Evolutionary conservation across 37 sponge, comb jelly and placozoan species (phyloP), one percentile per base, ranked within the genome.

Genomic region (Ephydatia muelleri): DNA sequence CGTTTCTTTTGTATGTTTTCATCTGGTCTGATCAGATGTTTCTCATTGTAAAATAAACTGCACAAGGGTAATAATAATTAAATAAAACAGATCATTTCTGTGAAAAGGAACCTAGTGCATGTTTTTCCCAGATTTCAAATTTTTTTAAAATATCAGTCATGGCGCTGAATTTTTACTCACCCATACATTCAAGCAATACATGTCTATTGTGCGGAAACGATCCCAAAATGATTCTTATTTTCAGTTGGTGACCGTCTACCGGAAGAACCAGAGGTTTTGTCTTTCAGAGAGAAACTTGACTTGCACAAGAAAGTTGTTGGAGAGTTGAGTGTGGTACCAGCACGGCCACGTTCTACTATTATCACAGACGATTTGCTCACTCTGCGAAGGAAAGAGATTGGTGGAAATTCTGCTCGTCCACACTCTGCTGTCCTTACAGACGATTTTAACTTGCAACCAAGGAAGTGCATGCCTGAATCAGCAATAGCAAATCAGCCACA

Each of bases 251-350:
- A 57, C 57, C 57, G 16, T 57, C 65, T 32, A 27, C 49, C 5
- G 0, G 47, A 72, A 26, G 32, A 35, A 23, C 91, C 91, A 36
- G 91, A 91, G 31, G 86, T 72, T 48, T 74, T 91, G 22, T 39
- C 79, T 30, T 91, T 91, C 73, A 70, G 78, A 22, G 91, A 85
- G 71, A 82, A 80, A 72, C 26, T 91, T 29, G 73, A 79, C 29
- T 68, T 86, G 29, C 77, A 90, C 78, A 81, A 85, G 82, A 80
- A 73, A 67, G 49, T 35, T 0, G 73, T 67, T 26, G 80, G 36
- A 36, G 81, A 81, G 33, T 40, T 73, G 72, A 9, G 39, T 21
- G 8, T 27, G 22, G 79, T 1, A 57, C 8, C 22, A 39, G 31
- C 80, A 12, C 3, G 34, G 9, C 34, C 33, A 3, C 29, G 37